Evolutionary conservation across 2,797 vertebrate species (phyloP), one percentile per base, ranked within the genome.

Genomic region (Xerus rutilus): DNA sequence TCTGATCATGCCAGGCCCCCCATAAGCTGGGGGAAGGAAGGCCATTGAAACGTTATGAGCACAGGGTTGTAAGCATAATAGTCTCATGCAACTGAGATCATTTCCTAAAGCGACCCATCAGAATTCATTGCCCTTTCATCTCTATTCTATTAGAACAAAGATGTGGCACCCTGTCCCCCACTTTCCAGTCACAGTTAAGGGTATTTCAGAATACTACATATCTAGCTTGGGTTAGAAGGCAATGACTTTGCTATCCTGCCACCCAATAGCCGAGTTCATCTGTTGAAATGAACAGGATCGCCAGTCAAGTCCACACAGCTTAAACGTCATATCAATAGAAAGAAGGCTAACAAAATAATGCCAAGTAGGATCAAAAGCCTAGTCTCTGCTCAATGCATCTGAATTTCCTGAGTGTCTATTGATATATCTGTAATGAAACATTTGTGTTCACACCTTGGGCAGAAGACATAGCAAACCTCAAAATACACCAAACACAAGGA

Each of bases 401-500:
- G 67, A 82, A 85, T 92, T 95, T 95, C 81, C 39, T 73, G 52
- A 87, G 84, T 25, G 25, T 86, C 85, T 83, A 52, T 76, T 72
- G 45, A 82, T 83, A 79, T n/a, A 93, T 30, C 10, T 89, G n/a
- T 89, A 43, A 91, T 62, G 79, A 92, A 83, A 73, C 17, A 17
- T 82, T 86, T 88, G 25, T 76, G 76, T 76, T 72, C 72, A 67
- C 28, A 62, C 35, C 32, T 43, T 73, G 70, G 49, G 23, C 18
- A 76, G 62, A 25, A 95, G 87, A 88, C 78, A 67, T 10, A 57
- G 32, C 35, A 67, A 95, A 73, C 28, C 13, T 85, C 64, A 65
- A 95, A 93, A 88, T 81, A 88, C 23, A 64, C 21, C 76, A 96
- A 77, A 84, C 28, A 67, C 17, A 49, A 14, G 32, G 35, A 76